Base-by-base conservation (phyloP, 2,113 vertebrate species). In the Chunga burmeisteri region DNA sequence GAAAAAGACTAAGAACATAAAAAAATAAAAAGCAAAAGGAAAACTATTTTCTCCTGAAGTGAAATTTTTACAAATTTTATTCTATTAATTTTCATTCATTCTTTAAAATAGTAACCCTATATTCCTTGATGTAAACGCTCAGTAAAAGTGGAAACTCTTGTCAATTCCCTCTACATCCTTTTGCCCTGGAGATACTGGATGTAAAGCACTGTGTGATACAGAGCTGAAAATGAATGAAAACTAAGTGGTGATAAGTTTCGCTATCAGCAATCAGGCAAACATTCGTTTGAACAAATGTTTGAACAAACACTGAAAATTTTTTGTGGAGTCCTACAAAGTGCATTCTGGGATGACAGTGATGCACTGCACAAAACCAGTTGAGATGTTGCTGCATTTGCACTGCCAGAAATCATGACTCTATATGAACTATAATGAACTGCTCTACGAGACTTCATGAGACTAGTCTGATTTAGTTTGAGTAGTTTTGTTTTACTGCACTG, bases 231-330 rank as follows among this genome's bases (percentile, higher is more conserved):
- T 49, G 55, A 96, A 36, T 90, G 53, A 94, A 52, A 90, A 66
- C 47, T 50, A 74, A 88, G 40, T 36, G 38, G 10, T 72, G 73
- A 90, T 10, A 3, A 95, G 53, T 89, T 86, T 73, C 95, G 73
- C 78, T 88, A 66, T 44, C 82, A 96, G 61, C 88, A 83, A 93
- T 81, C 88, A 94, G 27, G 55, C 29, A 96, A 97, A 86, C 16
- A 88, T 58, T 38, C 38, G 47, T 78, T 36, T 91, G 53, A 88
- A 67, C 8, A 52, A 46, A 78, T 38, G 47, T 78, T 36, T 91
- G 53, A 88, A 67, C 8, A 52, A 46, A 78, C 3, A 58, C 3
- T 47, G 26, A 59, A 59, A 90, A 88, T 44, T 20, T 59, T 15
- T 53, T 55, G 71, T 67, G 2, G 5, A 30, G 62, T 66, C 34